Conservation (phyloP, 2,113 vertebrate genomes). For the Pipa parva region DNA sequence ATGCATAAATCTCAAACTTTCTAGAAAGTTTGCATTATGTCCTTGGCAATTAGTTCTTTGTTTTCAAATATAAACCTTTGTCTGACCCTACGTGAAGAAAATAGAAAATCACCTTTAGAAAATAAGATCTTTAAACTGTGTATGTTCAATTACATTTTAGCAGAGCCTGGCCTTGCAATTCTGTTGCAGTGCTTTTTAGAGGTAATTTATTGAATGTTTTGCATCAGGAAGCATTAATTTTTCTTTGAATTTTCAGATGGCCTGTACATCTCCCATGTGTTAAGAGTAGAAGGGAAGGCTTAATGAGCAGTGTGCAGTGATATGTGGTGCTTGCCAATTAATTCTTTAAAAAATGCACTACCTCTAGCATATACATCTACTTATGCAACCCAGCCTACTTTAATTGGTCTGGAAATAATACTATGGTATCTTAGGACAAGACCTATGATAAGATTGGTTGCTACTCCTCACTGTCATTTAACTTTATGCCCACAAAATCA, state of each 20-base stretch:
- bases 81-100: not conserved
- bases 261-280: constrained; percentile 17
- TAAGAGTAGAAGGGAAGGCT: constrained; percentile 22
- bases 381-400: constrained; percentile 23
- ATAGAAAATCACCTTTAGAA: not conserved
- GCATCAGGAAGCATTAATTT: constrained; percentile 35
- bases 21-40: too few species aligned
- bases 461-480: constrained; percentile 17
- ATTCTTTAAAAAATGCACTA: constrained; percentile 27
- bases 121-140: constrained; percentile 10
- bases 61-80: not conserved
- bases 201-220: constrained; percentile 35
- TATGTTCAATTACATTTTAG: constrained; percentile 18
- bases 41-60: not conserved
- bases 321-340: constrained; percentile 38
- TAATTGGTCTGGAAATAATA: constrained; percentile 24
- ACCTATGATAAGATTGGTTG: constrained; percentile 31
- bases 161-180: too few species aligned
- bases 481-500: not conserved
- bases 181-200: not conserved
- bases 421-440: constrained; percentile 1
- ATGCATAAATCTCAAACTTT: too few species aligned
- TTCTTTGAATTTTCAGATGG: constrained; percentile 14
- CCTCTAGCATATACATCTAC: constrained; percentile 19
- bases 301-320: constrained; percentile 36